Conservation (phyloP, 2,113 vertebrate genomes). For the Falco punctatus region DNA sequence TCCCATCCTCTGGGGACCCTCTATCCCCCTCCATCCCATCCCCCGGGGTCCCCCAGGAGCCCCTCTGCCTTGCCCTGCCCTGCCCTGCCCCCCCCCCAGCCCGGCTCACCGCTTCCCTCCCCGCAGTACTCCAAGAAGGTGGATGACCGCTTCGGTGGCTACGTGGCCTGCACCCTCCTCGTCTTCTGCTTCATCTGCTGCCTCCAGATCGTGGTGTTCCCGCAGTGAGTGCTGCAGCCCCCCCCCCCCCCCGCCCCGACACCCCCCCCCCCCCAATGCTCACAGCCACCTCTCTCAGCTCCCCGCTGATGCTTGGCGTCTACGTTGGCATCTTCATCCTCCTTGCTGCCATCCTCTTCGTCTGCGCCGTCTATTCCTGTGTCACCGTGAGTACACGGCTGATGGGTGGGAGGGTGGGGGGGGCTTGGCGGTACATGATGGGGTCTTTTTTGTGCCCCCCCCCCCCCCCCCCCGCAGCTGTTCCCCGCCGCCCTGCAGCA, state of each 20-base stretch:
- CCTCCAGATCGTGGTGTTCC: slow-evolving; percentile 91
- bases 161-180: slow-evolving; percentile 90
- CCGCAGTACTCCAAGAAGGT: slow-evolving; percentile 92
- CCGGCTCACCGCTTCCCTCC: background rate
- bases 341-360: slow-evolving; percentile 85
- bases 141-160: slow-evolving; percentile 92
- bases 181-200: slow-evolving; percentile 96
- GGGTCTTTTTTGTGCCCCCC: background rate
- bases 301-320: slow-evolving; percentile 87
- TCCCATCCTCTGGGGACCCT: no score
- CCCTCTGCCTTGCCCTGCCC: no score
- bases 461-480: slow-evolving; percentile 68
- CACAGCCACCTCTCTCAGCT: slow-evolving; percentile 70
- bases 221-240: slow-evolving; percentile 84
- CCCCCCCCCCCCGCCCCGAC: background rate
- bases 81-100: background rate
- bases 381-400: slow-evolving; percentile 78
- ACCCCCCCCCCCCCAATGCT: fast-evolving
- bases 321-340: slow-evolving; percentile 88
- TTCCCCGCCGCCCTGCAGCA: slow-evolving; percentile 86
- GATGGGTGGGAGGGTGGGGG: background rate
- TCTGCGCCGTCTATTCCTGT: slow-evolving; percentile 92
- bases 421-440: fast-evolving
- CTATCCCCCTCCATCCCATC: background rate
- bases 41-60: no score